Base-by-base conservation (phyloP, 1,140 invertebrate species). In the Drosophila mayri region DNA sequence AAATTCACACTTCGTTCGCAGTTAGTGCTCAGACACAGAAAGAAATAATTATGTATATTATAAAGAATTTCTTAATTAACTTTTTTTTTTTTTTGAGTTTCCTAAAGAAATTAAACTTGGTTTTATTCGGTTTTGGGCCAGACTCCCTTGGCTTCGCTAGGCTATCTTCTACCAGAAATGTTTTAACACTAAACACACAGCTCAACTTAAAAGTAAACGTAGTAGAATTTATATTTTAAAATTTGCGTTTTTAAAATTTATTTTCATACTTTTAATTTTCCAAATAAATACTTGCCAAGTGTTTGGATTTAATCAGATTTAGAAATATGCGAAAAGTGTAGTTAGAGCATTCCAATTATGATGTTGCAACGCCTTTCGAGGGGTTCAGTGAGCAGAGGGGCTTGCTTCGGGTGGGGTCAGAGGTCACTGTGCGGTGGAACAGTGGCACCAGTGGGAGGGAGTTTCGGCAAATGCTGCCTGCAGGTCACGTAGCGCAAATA, bases 401-500 rank as follows among this genome's bases (percentile, higher is more conserved):
- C 16, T 6, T 37, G 50, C 11, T 54, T 54, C 14, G 50, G 14
- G 18, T 3, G 7, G 40, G 20, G 14, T 25, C n/a, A 25, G 32
- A n/a, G 30, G 28, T 60, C 54, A 62, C 44, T 9, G 38, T 54
- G 52, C 40, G 35, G 61, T 32, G 37, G 14, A 4, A 7, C 8
- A 9, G 40, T 9, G 40, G n/a, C 6, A 10, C n/a, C n/a, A 5
- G 40, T 25, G 47, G 67, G 28, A 14, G 49, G 32, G 32, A 38
- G 54, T 67, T 72, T 72, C 35, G 38, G 40, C 68, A 68, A 78
- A 74, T 79, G 80, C 64, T 64, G 64, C 71, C 55, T 83, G 76
- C 81, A 71, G 81, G 81, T 83, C 81, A 83, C 81, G 81, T 83
- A 83, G 68, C 76, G 81, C 81, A 84, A 83, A 84, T 83, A 83